Evolutionary conservation across 1,140 invertebrate species (phyloP), one percentile per base, ranked within the genome.

Genomic region (Cherax destructor): DNA sequence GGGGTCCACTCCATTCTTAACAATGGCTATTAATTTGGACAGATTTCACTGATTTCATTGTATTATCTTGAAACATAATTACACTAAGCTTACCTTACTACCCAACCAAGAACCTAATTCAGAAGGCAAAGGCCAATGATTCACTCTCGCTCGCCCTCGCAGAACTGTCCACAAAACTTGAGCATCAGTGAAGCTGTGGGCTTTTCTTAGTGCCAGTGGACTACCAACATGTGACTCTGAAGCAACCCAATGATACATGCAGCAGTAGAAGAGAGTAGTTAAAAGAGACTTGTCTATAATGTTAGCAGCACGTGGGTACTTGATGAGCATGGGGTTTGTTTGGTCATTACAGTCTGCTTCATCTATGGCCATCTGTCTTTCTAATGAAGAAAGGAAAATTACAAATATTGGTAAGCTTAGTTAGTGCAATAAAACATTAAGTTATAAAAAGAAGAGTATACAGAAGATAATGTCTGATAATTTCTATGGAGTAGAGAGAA

Each of bases 21-120:
- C 16, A 59, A 59, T 2, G 56, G 56, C 16, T 16, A 59, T 59
- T 10, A 59, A 59, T 59, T 1, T 16, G 30, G 30, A 41, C 30
- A 41, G 30, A 2, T 41, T 1, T 41, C 56, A 3, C 9, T 59
- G 56, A 59, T 59, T 59, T 41, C 30, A 41, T 41, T 41, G 30
- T 41, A 41, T 41, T 41, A 41, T 41, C 30, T 41, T 41, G 30
- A 41, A 41, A 41, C 30, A 41, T 41, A 59, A 59, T 59, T 59
- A 59, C 56, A 10, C 1, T 65, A 13, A 65, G 30, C 86, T 79
- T 80, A 96, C 96, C 94, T 96, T 96, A 72, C 95, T 95, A 80
- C 95, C 94, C 24, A 96, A 94, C 41, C 96, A 94, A 91, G 92
- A 93, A 93, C 96, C 95, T 77, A 96, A 95, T 80, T 96, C 95